Conservation (phyloP, 2,113 vertebrate species). For the Sphyrna mokarran region DNA sequence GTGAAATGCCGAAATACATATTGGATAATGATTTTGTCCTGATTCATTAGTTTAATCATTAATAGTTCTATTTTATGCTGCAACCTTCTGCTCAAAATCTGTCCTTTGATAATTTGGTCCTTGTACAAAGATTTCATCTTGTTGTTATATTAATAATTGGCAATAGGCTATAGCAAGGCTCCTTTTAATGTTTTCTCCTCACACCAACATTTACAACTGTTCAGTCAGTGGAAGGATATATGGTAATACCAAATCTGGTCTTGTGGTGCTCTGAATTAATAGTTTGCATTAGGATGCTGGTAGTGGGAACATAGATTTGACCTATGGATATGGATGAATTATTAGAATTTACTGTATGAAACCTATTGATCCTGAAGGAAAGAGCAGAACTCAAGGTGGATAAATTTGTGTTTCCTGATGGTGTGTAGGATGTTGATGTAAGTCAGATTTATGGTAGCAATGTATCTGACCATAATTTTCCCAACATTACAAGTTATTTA, state of each 20-base stretch:
- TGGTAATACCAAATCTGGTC: not conserved
- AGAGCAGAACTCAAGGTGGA: not conserved
- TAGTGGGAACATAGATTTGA: not conserved
- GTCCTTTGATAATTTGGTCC: not conserved
- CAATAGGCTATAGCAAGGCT: too few species aligned
- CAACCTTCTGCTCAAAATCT: not conserved
- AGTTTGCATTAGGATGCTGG: not conserved
- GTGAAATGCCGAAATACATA: not conserved
- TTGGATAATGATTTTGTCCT: not conserved
- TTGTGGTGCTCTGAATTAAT: not conserved
- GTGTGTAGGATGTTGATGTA: not conserved
- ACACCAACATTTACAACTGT: not conserved
- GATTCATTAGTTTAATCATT: not conserved
- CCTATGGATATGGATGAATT: not conserved
- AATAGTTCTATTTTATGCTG: not conserved
- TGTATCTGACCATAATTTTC: not conserved
- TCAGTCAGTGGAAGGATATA: not conserved
- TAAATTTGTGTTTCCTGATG: not conserved
- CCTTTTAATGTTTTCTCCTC: not conserved
- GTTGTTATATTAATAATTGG: not conserved
- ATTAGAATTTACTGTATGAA: not conserved
- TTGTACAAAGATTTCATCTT: not conserved
- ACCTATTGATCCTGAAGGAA: not conserved
- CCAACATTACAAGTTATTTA: not conserved
- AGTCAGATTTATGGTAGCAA: not conserved